Evolutionary conservation across 2,113 vertebrate genomes (phyloP), one percentile per base, ranked within the genome.

Genomic region (Thamnophis sirtalis): DNA sequence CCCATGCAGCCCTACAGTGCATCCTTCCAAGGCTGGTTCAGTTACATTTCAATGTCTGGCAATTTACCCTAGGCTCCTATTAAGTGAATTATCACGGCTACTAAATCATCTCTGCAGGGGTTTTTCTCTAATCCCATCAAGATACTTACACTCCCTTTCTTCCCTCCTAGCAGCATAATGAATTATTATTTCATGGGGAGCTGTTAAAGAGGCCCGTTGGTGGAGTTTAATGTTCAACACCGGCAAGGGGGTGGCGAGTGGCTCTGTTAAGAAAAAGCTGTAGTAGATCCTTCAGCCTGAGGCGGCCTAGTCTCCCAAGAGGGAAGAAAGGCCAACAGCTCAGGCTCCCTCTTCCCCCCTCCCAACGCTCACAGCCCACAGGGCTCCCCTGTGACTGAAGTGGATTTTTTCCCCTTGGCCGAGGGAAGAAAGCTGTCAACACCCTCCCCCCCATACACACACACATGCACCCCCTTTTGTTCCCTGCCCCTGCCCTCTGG

Each of bases 11-110:
- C 95, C 96, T 86, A 95, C 94, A 97, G 90, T 92, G 96, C 96
- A 95, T 97, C 96, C 97, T 98, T 98, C 97, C 96, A 96, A 95
- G 94, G 95, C 96, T 87, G 93, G 95, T 96, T 96, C 96, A 95
- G 96, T 96, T 97, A 96, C 97, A 97, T 97, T 97, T 98, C 97
- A 97, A 97, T 97, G 97, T 97, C 98, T 96, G 97, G 97, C 97
- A 97, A 98, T 98, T 97, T 97, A 97, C 97, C 97, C 97, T 96
- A 97, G 98, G 98, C 97, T 95, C 97, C 97, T 97, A 98, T 98
- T 98, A 98, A 98, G 97, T 97, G 98, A 98, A 98, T 98, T 98
- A 98, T 98, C 97, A 96, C 92, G 96, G 97, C 97, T 97, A 97
- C 98, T 98, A 98, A 98, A 98, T 98, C 98, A 98, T 98, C 97